These are phyloP conservation scores for Nestor notabilis DNA, from an alignment of 2,113 vertebrate genomes.

Conservation along the genomic window DNA sequence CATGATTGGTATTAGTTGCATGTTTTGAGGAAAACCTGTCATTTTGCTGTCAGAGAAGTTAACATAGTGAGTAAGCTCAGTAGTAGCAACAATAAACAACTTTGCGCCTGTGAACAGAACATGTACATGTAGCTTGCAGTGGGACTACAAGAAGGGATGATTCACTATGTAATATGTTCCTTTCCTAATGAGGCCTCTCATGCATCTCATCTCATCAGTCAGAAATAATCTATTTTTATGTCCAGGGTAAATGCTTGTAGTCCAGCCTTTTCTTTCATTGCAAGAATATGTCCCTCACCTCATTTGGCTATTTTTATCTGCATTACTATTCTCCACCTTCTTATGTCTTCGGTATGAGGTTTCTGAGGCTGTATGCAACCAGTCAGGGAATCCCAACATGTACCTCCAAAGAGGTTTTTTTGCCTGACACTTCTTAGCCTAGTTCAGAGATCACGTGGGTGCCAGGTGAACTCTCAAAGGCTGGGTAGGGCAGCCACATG, in stretches of 20 bases:
- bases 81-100: neutral
- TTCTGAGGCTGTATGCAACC: neutral
- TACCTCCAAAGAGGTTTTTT: neutral
- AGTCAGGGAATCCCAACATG: neutral
- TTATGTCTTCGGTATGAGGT: neutral
- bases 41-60: neutral
- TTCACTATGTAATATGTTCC: neutral
- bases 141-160: neutral
- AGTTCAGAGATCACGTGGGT: constrained; percentile 4
- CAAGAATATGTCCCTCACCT: neutral
- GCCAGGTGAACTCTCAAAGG: constrained; percentile 30
- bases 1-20: neutral
- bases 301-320: neutral
- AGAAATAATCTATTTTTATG: neutral
- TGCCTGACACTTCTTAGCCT: neutral
- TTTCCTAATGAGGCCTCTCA: neutral
- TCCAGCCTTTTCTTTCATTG: neutral
- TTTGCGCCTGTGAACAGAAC: neutral
- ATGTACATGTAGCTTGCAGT: no score
- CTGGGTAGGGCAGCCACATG: neutral
- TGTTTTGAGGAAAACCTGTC: neutral
- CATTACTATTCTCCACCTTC: neutral
- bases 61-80: neutral
- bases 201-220: neutral
- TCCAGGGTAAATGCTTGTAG: neutral